Conservation (phyloP, 2,113 vertebrate genomes). For the Ursus arctos region DNA sequence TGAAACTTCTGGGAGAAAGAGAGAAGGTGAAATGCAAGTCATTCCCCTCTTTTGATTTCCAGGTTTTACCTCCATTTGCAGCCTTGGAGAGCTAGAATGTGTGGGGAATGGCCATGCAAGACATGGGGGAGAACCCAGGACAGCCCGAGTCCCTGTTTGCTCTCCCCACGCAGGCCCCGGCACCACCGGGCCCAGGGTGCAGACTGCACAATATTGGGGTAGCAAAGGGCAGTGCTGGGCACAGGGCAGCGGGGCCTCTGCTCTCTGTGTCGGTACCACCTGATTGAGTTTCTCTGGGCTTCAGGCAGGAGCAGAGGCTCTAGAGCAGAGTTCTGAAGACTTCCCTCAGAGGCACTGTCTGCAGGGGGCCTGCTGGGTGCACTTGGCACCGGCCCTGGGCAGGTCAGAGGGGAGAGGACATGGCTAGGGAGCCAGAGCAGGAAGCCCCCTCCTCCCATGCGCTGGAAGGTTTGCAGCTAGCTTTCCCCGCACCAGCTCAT, state of each 20-base stretch:
- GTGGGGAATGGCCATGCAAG: neutral
- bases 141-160: neutral
- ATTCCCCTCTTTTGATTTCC: neutral
- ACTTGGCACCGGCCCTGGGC: neutral
- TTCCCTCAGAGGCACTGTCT: neutral
- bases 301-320: neutral
- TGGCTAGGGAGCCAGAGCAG: neutral
- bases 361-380: neutral
- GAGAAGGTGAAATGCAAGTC: neutral
- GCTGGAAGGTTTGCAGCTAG: neutral
- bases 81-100: neutral
- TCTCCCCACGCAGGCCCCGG: neutral
- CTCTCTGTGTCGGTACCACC: neutral
- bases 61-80: neutral
- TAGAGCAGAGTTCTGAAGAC: neutral
- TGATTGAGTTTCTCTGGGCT: conserved; percentile 32
- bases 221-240: neutral
- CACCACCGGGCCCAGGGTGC: neutral
- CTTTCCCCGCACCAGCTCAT: neutral
- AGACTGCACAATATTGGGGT: neutral
- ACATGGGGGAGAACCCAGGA: neutral
- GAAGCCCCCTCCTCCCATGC: neutral
- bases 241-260: neutral
- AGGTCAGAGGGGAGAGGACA: neutral
- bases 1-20: neutral